Conservation (phyloP, 2,113 vertebrate genomes). For the Gadus macrocephalus region DNA sequence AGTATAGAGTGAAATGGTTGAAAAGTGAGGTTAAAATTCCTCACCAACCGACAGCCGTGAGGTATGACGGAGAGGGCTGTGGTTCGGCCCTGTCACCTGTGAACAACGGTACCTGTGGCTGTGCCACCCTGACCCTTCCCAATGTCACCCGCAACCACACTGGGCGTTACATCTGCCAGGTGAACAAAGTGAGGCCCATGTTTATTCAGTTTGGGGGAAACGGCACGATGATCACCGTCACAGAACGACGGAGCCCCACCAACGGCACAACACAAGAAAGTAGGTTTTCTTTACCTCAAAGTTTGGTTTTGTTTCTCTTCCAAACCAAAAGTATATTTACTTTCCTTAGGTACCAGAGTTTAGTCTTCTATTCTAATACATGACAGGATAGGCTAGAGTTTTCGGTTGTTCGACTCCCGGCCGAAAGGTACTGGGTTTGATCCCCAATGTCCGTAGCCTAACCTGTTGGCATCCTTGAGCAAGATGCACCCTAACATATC, state of each 20-base stretch:
- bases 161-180: conserved; percentile 23
- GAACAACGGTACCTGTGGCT: accelerated
- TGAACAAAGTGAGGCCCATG: accelerated
- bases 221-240: conserved; percentile 34
- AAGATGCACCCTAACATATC: too few relatives aligned
- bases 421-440: too few relatives aligned
- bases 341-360: neutral
- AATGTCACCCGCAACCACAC: neutral
- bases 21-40: accelerated
- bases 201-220: accelerated
- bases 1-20: accelerated
- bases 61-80: accelerated
- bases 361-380: neutral
- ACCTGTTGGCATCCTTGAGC: too few relatives aligned
- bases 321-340: neutral
- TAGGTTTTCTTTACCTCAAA: too few relatives aligned
- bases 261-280: neutral
- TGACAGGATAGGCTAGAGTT: too few relatives aligned
- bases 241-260: neutral
- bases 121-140: neutral
- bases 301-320: neutral
- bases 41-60: accelerated
- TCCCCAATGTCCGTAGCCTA: too few relatives aligned
- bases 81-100: accelerated
- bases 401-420: too few relatives aligned